Evolutionary conservation across 1,140 invertebrate genomes (phyloP).

Genomic region (Chionoecetes opilio): DNA sequence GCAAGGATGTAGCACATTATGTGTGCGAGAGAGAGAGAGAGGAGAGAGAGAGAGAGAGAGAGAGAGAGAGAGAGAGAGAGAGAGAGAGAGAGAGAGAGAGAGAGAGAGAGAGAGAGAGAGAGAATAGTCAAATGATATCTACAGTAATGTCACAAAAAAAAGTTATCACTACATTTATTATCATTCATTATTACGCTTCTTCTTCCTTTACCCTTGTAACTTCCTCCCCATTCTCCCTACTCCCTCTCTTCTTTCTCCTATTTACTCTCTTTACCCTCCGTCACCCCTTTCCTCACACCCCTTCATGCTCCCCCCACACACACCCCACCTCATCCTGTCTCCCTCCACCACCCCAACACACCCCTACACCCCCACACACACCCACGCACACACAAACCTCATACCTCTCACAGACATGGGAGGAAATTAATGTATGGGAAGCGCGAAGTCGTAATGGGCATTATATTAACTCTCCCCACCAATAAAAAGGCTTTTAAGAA

Average conservation of each 20-base stretch:
- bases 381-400: too few species aligned
- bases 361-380: not conserved
- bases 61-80: conserved; percentile 15
- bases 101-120: conserved; percentile 27
- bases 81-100: conserved; percentile 27
- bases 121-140: not conserved
- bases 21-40: not conserved
- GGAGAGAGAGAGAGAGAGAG: conserved; percentile 7
- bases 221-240: too few species aligned
- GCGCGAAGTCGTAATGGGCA: not conserved
- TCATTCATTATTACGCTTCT: not conserved
- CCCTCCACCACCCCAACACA: not conserved
- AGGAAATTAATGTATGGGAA: not conserved
- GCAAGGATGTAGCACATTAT: not conserved
- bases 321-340: not conserved
- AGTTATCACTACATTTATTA: not conserved
- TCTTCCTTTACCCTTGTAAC: too few species aligned
- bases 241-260: too few species aligned
- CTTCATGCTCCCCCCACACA: not conserved
- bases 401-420: not conserved
- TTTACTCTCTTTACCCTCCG: too few species aligned
- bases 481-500: not conserved
- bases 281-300: not conserved
- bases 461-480: not conserved
- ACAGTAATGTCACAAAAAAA: not conserved